Conservation (phyloP, 2,113 vertebrate species). For the Lathamus discolor region DNA sequence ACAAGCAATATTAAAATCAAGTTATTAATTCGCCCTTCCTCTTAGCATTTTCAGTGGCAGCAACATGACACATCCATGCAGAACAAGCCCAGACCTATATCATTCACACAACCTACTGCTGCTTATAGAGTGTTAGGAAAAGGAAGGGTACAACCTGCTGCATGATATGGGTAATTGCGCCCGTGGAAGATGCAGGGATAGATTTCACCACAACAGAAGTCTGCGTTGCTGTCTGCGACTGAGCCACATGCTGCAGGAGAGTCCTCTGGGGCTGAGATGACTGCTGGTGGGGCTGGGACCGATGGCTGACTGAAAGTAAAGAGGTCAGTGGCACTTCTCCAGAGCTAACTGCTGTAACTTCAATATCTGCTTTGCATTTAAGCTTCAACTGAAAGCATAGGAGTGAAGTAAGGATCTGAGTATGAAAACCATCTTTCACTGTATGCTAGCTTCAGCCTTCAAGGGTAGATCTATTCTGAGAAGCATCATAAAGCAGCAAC, state of each 20-base stretch:
- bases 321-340: constrained; percentile 69
- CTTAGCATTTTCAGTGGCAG: neutral
- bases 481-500: neutral
- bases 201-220: constrained; percentile 84
- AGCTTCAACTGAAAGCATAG: constrained; percentile 40
- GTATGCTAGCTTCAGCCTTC: neutral
- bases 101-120: neutral
- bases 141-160: constrained; percentile 81
- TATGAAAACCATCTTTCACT: neutral
- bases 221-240: constrained; percentile 82
- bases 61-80: neutral
- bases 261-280: constrained; percentile 79
- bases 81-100: neutral
- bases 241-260: constrained; percentile 79
- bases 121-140: neutral
- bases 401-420: neutral
- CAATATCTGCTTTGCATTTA: constrained; percentile 52
- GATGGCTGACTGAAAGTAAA: constrained; percentile 80
- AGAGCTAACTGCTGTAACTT: constrained; percentile 56
- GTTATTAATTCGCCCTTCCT: neutral
- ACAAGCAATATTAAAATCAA: neutral
- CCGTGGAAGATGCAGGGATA: constrained; percentile 74
- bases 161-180: constrained; percentile 81
- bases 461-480: neutral
- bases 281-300: constrained; percentile 77